Base-by-base conservation (phyloP, 2,888 invertebrate species). In the Melikaiella ostensackeni region DNA sequence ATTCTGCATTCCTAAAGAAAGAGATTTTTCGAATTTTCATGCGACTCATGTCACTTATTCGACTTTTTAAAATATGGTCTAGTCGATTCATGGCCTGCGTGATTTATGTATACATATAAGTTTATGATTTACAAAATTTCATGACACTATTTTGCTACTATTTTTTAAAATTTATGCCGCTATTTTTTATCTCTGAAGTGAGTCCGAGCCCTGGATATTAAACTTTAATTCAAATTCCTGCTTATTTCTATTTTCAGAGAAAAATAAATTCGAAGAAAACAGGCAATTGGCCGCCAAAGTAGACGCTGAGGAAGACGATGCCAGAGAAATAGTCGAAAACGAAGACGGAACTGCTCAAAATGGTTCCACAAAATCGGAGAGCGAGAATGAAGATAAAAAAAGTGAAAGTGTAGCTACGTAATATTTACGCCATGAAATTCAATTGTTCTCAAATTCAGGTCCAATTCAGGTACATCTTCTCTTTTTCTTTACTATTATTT, bases 191-290 rank as follows among this genome's bases (percentile, higher is more conserved):
- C n/a, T n/a, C n/a, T n/a, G n/a, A n/a, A n/a, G n/a, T n/a, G n/a
- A n/a, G n/a, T n/a, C n/a, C n/a, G n/a, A n/a, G n/a, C n/a, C n/a
- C n/a, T n/a, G n/a, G n/a, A n/a, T n/a, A n/a, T n/a, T n/a, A n/a
- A n/a, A n/a, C n/a, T n/a, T n/a, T n/a, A n/a, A n/a, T n/a, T n/a
- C n/a, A n/a, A n/a, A n/a, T n/a, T n/a, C n/a, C n/a, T n/a, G n/a
- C 76, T 82, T 82, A 82, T 66, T 8, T 63, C 19, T 77, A 19
- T 19, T 81, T 91, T 24, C 89, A 95, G 95, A 95, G 86, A 92
- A 94, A 55, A 95, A 95, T 86, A 95, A 96, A 91, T 96, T 96
- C 88, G 94, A 95, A 89, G 95, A 95, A 88, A 93, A 90, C 81
- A 86, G 90, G 1, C 84, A 85, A 5, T 74, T 85, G 70, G 82